Percentiles rank a stretch among this genome's conserved stretches.
Conservation (phyloP, 2,113 vertebrate species). For the Poicephalus meyeri region DNA sequence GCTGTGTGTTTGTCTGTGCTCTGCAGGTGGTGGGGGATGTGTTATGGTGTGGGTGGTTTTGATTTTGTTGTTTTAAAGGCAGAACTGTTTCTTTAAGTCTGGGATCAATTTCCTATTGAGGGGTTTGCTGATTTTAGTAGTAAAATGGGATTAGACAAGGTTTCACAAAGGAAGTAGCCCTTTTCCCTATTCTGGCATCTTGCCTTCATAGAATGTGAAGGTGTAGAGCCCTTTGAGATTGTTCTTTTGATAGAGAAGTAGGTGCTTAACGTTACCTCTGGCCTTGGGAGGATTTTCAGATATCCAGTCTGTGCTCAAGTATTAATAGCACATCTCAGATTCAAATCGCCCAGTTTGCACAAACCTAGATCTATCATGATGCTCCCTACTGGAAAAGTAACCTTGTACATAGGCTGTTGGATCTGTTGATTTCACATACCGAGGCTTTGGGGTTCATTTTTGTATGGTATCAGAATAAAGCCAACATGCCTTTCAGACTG, state of each 20-base stretch:
- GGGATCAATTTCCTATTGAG: not conserved
- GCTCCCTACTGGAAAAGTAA: not conserved
- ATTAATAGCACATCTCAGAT: conserved; percentile 10
- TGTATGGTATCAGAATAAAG: not conserved
- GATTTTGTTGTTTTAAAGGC: not conserved
- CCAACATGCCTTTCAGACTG: not conserved
- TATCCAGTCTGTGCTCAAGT: not conserved
- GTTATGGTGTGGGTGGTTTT: not conserved
- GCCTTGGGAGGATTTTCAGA: not conserved
- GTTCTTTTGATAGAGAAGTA: not conserved
- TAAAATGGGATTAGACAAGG: not conserved
- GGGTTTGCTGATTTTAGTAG: not conserved
- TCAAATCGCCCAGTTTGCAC: not conserved
- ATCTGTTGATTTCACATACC: not conserved
- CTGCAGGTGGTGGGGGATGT: not conserved
- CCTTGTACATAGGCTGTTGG: not conserved
- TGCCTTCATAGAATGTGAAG: not conserved
- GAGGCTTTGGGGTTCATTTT: not conserved
- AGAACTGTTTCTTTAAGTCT: not conserved
- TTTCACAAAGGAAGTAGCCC: not conserved
- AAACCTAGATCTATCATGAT: not conserved
- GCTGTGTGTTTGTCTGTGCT: not conserved
- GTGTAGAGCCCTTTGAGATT: not conserved
- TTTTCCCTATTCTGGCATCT: not conserved
- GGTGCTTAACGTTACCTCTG: not conserved